Conservation (phyloP, 2,113 vertebrate species). For the Megaceryle maxima region DNA sequence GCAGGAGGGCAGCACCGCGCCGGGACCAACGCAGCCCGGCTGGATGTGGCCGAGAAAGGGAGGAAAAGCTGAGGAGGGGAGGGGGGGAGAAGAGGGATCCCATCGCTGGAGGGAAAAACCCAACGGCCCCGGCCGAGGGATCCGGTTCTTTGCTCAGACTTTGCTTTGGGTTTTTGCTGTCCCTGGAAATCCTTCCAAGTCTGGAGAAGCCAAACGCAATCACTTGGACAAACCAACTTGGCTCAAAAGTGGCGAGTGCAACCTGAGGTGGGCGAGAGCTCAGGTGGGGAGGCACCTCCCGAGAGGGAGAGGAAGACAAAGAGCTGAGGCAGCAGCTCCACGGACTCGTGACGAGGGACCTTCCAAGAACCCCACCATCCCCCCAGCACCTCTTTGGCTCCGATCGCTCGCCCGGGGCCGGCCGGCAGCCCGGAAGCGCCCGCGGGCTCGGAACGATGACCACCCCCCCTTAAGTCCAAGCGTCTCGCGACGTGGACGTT, state of each 20-base stretch:
- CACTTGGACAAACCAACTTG: neutral
- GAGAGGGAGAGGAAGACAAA: neutral
- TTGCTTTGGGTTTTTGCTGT: slow-evolving; percentile 14
- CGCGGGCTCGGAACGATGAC: accelerated
- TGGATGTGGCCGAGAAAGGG: accelerated
- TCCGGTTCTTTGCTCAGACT: neutral
- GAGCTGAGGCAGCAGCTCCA: neutral
- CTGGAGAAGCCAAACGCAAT: neutral
- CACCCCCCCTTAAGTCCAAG: neutral
- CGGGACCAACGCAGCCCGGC: neutral
- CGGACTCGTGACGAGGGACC: accelerated
- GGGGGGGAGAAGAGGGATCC: neutral
- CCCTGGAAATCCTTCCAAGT: neutral
- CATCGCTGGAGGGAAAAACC: accelerated
- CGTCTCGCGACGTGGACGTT: accelerated
- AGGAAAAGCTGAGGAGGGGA: neutral
- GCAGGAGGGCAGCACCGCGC: neutral
- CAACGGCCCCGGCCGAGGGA: accelerated
- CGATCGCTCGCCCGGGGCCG: neutral
- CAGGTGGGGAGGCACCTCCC: neutral
- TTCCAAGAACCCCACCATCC: neutral
- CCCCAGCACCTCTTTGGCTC: accelerated
- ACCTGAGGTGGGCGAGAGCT: neutral
- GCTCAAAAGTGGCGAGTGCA: slow-evolving; percentile 52
- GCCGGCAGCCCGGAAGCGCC: neutral